Percentiles rank a stretch among this genome's conserved stretches.
Evolutionary conservation across 2,797 vertebrate species (phyloP).

Genomic region (Chanos chanos): DNA sequence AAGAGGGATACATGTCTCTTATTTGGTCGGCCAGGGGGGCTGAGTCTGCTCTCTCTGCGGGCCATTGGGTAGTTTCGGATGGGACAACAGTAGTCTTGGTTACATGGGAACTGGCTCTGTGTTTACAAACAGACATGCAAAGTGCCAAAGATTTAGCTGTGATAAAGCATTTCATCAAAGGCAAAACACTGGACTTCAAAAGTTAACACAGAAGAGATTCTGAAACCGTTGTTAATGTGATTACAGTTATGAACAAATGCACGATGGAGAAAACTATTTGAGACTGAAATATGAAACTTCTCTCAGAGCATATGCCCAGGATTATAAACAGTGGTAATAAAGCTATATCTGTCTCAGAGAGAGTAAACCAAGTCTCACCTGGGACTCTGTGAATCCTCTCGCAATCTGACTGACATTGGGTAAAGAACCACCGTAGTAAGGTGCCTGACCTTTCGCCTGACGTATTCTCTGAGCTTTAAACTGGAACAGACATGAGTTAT

Average conservation of each 20-base stretch:
- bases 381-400: slow-evolving; percentile 65
- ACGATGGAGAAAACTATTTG: no score
- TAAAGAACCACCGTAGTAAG: slow-evolving; percentile 79
- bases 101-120: slow-evolving; percentile 68
- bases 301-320: no score
- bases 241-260: no score
- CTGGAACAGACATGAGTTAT: slow-evolving; percentile 48
- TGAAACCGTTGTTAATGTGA: no score
- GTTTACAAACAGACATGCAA: slow-evolving; percentile 7
- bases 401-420: slow-evolving; percentile 85
- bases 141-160: no score
- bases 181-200: no score
- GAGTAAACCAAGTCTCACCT: slow-evolving; percentile 59
- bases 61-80: slow-evolving; percentile 76
- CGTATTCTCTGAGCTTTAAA: slow-evolving; percentile 79
- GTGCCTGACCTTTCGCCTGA: slow-evolving; percentile 68
- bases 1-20: slow-evolving; percentile 81
- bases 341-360: not conserved
- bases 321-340: no score
- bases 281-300: no score
- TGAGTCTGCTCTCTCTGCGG: slow-evolving; percentile 71
- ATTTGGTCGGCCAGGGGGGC: slow-evolving; percentile 70
- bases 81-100: slow-evolving; percentile 66
- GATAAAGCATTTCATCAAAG: no score
- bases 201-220: no score